Conservation (phyloP, 2,888 invertebrate species). For the Argyresthia goedartella region DNA sequence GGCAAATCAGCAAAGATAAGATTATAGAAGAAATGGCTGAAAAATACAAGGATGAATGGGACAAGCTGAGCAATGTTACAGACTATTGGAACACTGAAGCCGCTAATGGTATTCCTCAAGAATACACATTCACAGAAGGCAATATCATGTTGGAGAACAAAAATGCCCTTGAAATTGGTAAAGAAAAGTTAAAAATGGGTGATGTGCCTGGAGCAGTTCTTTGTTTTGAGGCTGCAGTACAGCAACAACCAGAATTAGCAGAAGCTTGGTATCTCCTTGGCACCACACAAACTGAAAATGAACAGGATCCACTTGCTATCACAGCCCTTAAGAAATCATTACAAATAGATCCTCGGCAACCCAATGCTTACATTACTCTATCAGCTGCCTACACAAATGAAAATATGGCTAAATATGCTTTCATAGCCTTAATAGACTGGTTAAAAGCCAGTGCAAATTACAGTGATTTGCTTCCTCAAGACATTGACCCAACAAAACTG, state of each 20-base stretch:
- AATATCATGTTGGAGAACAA: slow-evolving; percentile 86
- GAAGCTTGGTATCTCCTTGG: slow-evolving; percentile 92
- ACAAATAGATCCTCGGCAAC: slow-evolving; percentile 82
- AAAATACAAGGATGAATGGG: slow-evolving; percentile 83
- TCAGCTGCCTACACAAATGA: slow-evolving; percentile 98
- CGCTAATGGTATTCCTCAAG: slow-evolving; percentile 65
- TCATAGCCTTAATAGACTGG: slow-evolving; percentile 84
- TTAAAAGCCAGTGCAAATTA: slow-evolving; percentile 86
- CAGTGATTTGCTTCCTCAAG: slow-evolving; percentile 74
- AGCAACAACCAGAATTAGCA: slow-evolving; percentile 81
- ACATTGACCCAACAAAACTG: slow-evolving; percentile 49
- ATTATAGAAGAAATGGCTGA: slow-evolving; percentile 66
- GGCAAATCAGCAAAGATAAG: slow-evolving; percentile 46
- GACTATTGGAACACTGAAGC: slow-evolving; percentile 76
- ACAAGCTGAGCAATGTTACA: slow-evolving; percentile 76
- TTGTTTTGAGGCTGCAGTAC: slow-evolving; percentile 95
- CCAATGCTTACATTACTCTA: slow-evolving; percentile 88
- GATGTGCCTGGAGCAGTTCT: slow-evolving; percentile 96
- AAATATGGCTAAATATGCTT: slow-evolving; percentile 91
- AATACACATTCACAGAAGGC: slow-evolving; percentile 84
- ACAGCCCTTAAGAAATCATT: slow-evolving; percentile 90
- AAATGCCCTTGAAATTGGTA: slow-evolving; percentile 88
- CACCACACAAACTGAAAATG: slow-evolving; percentile 96
- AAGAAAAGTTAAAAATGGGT: slow-evolving; percentile 84
- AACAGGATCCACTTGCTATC: slow-evolving; percentile 95